phyloP scores from a whole-genome alignment of 1,140 invertebrate genomes.

The Cotesia vestalis region DNA sequence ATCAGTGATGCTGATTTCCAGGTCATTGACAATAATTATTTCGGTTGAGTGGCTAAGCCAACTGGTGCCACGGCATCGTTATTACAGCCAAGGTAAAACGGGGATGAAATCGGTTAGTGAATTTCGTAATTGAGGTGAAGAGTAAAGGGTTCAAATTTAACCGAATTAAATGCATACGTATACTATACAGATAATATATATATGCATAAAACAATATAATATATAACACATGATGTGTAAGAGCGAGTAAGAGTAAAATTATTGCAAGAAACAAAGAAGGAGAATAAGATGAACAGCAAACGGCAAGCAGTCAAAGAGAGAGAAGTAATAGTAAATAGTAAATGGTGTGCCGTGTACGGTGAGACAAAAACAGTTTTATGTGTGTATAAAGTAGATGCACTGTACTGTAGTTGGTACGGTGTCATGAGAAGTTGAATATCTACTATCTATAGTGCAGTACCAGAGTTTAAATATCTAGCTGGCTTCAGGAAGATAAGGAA shows the following conservation, averaged over 20 bases:
- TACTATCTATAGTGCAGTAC: constrained; percentile 33
- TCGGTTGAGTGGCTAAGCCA: constrained; percentile 19
- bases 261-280: background rate
- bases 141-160: background rate
- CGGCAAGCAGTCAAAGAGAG: background rate
- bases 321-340: background rate
- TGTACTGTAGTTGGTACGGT: no score
- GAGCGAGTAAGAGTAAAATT: background rate
- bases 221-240: background rate
- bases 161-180: background rate
- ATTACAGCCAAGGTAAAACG: constrained; percentile 13
- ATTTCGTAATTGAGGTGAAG: background rate
- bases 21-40: constrained; percentile 38
- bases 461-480: constrained; percentile 51
- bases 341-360: background rate
- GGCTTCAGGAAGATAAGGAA: constrained; percentile 45
- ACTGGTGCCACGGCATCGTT: constrained; percentile 24
- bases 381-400: no score
- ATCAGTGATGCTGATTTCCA: constrained; percentile 32
- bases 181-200: background rate
- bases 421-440: constrained; percentile 20
- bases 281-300: background rate
- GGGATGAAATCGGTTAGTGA: constrained; percentile 17
- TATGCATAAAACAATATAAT: background rate
- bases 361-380: constrained; percentile 3